These are phyloP conservation scores for Zophobas atratus DNA, from an alignment of 1,140 invertebrate species.

Conservation along the genomic window DNA sequence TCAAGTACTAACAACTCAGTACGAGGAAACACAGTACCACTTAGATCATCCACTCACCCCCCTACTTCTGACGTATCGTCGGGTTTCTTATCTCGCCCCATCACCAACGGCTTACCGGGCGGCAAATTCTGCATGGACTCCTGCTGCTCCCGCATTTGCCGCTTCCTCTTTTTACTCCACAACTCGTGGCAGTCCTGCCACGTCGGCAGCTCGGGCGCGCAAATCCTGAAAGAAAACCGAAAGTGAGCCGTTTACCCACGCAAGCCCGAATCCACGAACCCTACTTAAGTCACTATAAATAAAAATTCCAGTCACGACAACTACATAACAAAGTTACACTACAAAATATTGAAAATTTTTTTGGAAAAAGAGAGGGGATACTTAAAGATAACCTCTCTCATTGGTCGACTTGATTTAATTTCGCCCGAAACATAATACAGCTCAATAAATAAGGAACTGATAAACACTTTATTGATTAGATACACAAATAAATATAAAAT, in stretches of 20 bases:
- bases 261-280: too few species aligned
- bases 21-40: conserved; percentile 50
- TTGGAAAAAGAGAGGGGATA: too few species aligned
- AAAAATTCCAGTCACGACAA: too few species aligned
- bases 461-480: too few species aligned
- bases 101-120: conserved; percentile 65
- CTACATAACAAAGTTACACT: too few species aligned
- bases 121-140: conserved; percentile 71
- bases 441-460: too few species aligned
- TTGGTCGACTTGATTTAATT: too few species aligned
- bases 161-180: conserved; percentile 95
- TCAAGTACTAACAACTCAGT: conserved; percentile 52
- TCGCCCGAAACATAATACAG: too few species aligned
- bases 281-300: too few species aligned
- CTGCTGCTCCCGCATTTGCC: conserved; percentile 85
- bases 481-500: too few species aligned
- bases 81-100: conserved; percentile 66
- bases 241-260: background rate
- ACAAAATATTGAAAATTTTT: too few species aligned
- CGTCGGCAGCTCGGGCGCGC: conserved; percentile 87
- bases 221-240: conserved; percentile 77
- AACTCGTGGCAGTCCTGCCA: conserved; percentile 99
- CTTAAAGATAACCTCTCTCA: too few species aligned
- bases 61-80: conserved; percentile 71
- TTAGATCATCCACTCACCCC: conserved; percentile 70